These are phyloP conservation scores for Neofelis nebulosa DNA, from an alignment of 2,113 vertebrate species.

Conservation along the genomic window DNA sequence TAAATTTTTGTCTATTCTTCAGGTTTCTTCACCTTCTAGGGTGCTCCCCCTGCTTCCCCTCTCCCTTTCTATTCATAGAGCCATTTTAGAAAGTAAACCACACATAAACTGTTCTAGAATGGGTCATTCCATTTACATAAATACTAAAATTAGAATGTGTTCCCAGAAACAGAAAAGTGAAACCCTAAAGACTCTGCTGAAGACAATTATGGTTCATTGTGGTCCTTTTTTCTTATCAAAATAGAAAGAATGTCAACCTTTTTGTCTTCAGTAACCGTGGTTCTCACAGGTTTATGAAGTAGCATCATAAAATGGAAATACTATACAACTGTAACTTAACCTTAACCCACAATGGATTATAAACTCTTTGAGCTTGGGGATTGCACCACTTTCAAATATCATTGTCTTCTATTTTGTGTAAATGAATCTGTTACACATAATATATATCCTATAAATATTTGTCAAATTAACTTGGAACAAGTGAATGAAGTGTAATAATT, in stretches of 20 bases:
- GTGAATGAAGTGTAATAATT: conserved; percentile 9
- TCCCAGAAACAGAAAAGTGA: conserved; percentile 40
- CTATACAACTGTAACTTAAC: background rate
- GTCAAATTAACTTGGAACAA: background rate
- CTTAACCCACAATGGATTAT: background rate
- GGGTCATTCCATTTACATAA: background rate
- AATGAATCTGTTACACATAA: background rate
- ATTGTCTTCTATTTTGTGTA: conserved; percentile 6
- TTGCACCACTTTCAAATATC: background rate
- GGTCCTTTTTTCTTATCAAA: background rate
- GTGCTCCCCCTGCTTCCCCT: background rate
- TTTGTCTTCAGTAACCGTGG: background rate
- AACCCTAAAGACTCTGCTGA: background rate
- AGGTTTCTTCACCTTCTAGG: background rate
- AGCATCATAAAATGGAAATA: background rate
- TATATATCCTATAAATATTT: background rate
- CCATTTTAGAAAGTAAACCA: background rate
- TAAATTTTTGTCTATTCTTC: background rate
- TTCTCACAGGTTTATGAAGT: background rate
- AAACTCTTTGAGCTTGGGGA: background rate
- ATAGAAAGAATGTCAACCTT: conserved; percentile 7
- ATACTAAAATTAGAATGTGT: conserved; percentile 7
- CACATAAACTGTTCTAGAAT: background rate
- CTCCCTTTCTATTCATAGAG: background rate
- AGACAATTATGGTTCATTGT: background rate